These are phyloP conservation scores for Apamea anceps DNA, from an alignment of 2,888 invertebrate genomes.

Conservation along the genomic window DNA sequence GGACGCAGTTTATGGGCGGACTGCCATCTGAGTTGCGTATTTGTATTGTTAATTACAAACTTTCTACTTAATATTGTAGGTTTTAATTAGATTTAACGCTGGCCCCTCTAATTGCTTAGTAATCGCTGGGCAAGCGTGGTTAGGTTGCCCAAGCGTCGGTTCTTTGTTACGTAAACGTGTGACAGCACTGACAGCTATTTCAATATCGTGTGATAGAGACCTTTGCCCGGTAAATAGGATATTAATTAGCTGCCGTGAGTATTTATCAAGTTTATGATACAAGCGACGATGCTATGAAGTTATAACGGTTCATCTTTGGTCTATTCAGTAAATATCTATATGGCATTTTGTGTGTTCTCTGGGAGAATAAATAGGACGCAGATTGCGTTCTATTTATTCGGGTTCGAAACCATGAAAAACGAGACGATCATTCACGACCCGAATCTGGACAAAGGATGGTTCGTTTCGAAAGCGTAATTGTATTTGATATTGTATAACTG, in stretches of 20 bases:
- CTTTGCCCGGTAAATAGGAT: constrained; percentile 49
- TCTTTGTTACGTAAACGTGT: constrained; percentile 51
- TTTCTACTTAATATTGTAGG: constrained; percentile 59
- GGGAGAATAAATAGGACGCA: constrained; percentile 1
- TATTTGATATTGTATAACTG: constrained; percentile 9
- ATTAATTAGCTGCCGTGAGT: constrained; percentile 38
- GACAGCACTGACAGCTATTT: constrained; percentile 35
- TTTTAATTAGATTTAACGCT: constrained; percentile 42
- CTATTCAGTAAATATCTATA: not conserved
- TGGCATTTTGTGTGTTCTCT: not conserved
- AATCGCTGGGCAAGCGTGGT: constrained; percentile 41
- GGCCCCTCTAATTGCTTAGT: constrained; percentile 55
- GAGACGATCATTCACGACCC: not conserved
- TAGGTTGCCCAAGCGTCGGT: constrained; percentile 31
- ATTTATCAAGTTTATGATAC: constrained; percentile 26
- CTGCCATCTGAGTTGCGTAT: constrained; percentile 62
- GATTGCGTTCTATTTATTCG: constrained; percentile 14
- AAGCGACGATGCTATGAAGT: constrained; percentile 6
- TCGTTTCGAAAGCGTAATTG: not conserved
- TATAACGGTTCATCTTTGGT: not conserved
- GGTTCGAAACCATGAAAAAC: constrained; percentile 10
- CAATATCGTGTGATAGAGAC: constrained; percentile 48
- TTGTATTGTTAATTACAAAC: constrained; percentile 59
- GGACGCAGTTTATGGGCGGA: constrained; percentile 84
- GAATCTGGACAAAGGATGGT: constrained; percentile 2